phyloP scores from a whole-genome alignment of 1,140 invertebrate species.

The Drosophila erecta region DNA sequence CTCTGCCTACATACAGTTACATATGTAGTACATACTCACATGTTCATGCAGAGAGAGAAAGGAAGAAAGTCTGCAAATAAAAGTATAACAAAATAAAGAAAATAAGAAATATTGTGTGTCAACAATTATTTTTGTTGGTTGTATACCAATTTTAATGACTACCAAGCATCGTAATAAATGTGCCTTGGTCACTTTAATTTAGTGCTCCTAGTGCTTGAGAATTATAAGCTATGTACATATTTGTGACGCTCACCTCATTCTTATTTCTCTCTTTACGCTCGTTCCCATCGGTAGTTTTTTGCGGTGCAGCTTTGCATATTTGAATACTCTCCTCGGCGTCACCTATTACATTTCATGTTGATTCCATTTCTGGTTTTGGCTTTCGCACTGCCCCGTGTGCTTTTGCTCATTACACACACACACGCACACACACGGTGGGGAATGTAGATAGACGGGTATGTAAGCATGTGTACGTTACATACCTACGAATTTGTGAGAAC shows the following conservation, averaged over 20 bases:
- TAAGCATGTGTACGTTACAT: constrained; percentile 47
- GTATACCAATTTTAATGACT: no score
- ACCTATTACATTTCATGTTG: constrained; percentile 72
- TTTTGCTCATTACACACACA: constrained; percentile 66
- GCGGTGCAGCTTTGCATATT: constrained; percentile 35
- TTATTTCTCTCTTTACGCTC: not conserved
- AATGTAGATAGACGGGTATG: constrained; percentile 50
- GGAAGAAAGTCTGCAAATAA: not conserved
- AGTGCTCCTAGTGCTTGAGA: not conserved
- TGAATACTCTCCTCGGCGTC: constrained; percentile 31
- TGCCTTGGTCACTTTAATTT: no score
- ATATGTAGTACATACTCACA: constrained; percentile 13
- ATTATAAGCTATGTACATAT: not conserved
- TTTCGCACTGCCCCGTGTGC: constrained; percentile 38
- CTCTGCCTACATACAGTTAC: constrained; percentile 21
- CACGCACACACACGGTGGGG: constrained; percentile 10
- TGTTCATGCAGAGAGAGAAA: constrained; percentile 12
- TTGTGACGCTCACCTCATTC: not conserved
- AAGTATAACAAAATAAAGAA: not conserved
- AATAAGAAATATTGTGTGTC: not conserved
- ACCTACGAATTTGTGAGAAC: constrained; percentile 66
- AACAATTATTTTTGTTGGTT: not conserved
- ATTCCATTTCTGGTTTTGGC: constrained; percentile 75
- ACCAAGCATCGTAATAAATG: no score
- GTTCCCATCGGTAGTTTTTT: not conserved